Base-by-base conservation (phyloP, 2,113 vertebrate species). In the Nyctibius bracteatus region DNA sequence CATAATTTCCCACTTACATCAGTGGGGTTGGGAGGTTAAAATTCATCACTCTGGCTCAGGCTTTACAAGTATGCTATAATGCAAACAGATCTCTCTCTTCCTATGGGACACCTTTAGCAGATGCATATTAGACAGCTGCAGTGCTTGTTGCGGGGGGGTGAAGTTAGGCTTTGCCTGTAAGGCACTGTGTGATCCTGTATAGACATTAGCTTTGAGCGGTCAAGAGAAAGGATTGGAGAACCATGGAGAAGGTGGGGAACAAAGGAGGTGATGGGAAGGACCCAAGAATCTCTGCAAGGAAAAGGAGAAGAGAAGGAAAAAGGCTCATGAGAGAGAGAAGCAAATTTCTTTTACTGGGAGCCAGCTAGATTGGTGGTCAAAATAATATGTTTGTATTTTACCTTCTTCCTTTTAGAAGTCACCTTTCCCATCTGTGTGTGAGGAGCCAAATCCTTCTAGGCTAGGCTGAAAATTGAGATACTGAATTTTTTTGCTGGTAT, bases 201-300 rank as follows among this genome's bases (percentile, higher is more conserved):
- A 8, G 0, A 8, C 0, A 2, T 31, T 17, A 35, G 21, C 52
- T 87, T 90, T 62, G 14, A 65, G 52, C 0, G 0, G 18, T 51
- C 19, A n/a, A 52, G 63, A 78, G 74, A 37, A 43, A 54, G 43
- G 30, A 12, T 0, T 52, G 23, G 61, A 82, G 44, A 65, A 27
- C 22, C 0, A 0, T 8, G 23, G 30, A 46, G 21, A 37, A 39
- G 15, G 49, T 35, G 21, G 30, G 27, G 17, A 57, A 28, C 7
- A 4, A 65, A 75, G 41, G 54, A 79, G 5, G 6, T 25, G 14
- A 35, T 49, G 18, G 17, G 28, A 74, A 75, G 49, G 58, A 80
- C 37, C 14, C 39, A 74, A 73, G 58, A 91, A 82, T 67, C 18
- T 81, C 37, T 62, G n/a, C 33, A n/a, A 46, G 23, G 20, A 62